A percentile compares a stretch with the other conserved stretches of the same genome.
Evolutionary conservation across 1,140 invertebrate genomes (phyloP).

Genomic region (Drosophila carrolli): DNA sequence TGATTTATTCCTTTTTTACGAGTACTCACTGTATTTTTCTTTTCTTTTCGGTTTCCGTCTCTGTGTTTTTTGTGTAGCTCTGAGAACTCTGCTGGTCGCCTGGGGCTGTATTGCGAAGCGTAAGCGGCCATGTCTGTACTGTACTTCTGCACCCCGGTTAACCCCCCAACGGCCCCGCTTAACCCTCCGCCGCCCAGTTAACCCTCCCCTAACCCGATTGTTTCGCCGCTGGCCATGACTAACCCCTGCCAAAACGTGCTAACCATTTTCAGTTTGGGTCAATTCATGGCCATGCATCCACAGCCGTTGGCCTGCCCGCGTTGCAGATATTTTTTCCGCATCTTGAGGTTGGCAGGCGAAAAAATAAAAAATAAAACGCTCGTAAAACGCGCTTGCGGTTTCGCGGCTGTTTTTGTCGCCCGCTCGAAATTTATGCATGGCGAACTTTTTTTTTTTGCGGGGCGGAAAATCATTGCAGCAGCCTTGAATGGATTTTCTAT

Average conservation of each 20-base stretch:
- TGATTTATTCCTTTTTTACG: neutral
- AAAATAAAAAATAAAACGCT: constrained; percentile 13
- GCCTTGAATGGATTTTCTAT: constrained; percentile 20
- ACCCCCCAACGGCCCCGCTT: neutral
- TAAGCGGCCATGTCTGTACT: constrained; percentile 54
- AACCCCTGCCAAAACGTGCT: constrained; percentile 25
- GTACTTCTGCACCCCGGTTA: constrained; percentile 6
- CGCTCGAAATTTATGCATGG: constrained; percentile 37
- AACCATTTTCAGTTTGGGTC: constrained; percentile 29
- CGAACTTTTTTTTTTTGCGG: constrained; percentile 11
- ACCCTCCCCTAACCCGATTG: constrained; percentile 25
- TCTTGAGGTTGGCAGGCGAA: constrained; percentile 21
- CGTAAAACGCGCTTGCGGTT: constrained; percentile 35
- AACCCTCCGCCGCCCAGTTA: neutral
- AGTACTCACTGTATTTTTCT: constrained; percentile 2
- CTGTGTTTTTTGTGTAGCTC: constrained; percentile 32
- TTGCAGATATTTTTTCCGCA: constrained; percentile 14
- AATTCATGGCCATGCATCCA: constrained; percentile 39
- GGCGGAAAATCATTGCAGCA: constrained; percentile 7
- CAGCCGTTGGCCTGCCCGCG: constrained; percentile 9
- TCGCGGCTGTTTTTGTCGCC: constrained; percentile 38
- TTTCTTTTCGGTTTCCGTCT: constrained; percentile 13
- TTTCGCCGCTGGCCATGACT: constrained; percentile 24
- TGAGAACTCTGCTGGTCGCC: constrained; percentile 51
- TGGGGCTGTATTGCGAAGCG: constrained; percentile 61